Conservation (phyloP, 1,140 invertebrate genomes). For the Glossosoma conforme region DNA sequence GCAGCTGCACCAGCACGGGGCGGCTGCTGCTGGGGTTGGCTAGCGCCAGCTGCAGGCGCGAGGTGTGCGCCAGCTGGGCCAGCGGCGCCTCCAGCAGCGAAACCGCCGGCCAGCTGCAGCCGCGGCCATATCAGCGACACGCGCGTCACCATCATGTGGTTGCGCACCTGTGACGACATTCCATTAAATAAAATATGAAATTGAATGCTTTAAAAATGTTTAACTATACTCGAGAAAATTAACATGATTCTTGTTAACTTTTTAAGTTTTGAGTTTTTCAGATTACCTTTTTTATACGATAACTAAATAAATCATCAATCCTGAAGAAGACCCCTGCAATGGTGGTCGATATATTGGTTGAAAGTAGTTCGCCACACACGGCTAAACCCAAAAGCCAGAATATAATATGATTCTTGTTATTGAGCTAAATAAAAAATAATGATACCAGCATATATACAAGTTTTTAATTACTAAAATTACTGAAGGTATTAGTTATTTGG, state of each 20-base stretch:
- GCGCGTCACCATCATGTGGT: constrained; percentile 63
- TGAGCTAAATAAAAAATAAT: too few relatives aligned
- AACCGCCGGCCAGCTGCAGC: constrained; percentile 39
- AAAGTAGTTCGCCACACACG: too few relatives aligned
- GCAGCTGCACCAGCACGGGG: constrained; percentile 57
- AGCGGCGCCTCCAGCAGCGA: constrained; percentile 56
- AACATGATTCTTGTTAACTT: neutral
- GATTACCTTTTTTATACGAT: too few relatives aligned
- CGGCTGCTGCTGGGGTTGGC: constrained; percentile 56
- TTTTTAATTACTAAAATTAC: too few relatives aligned
- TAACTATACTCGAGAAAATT: neutral
- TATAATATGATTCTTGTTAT: too few relatives aligned
- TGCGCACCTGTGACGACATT: constrained; percentile 21
- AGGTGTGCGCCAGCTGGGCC: constrained; percentile 75
- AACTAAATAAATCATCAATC: too few relatives aligned
- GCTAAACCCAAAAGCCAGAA: too few relatives aligned
- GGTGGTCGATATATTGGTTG: too few relatives aligned
- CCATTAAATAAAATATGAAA: constrained; percentile 2
- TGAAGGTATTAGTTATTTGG: too few relatives aligned
- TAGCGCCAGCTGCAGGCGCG: constrained; percentile 57
- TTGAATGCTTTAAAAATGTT: neutral
- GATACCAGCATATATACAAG: too few relatives aligned
- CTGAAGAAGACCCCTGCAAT: too few relatives aligned
- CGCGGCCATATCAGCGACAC: constrained; percentile 72
- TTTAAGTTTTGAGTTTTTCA: neutral